Evolutionary conservation across 23 tunicate genomes (phyloP).

Genomic region (Trididemnum clinides): DNA sequence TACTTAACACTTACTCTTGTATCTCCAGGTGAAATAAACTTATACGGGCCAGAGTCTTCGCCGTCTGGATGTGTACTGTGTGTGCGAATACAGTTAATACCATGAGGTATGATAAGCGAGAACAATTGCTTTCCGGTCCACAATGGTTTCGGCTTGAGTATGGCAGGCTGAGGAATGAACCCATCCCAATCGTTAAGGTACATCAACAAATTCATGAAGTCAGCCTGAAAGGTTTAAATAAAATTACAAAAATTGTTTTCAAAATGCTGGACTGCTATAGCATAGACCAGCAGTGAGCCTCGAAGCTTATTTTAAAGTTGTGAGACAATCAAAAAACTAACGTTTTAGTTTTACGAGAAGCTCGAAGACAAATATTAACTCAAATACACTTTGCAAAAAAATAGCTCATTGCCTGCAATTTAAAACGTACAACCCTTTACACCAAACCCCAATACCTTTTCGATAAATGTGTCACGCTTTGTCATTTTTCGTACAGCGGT

Average conservation of each 20-base stretch:
- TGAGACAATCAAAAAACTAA: too few species aligned
- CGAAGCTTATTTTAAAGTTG: too few species aligned
- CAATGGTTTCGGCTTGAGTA: conserved; percentile 97
- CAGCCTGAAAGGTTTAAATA: conserved; percentile 60
- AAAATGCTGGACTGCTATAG: too few species aligned
- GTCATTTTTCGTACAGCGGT: conserved; percentile 99
- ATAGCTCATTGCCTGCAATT: too few species aligned
- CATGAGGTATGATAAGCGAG: conserved; percentile 93
- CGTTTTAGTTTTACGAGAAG: too few species aligned
- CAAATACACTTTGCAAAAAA: too few species aligned
- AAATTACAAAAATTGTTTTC: too few species aligned
- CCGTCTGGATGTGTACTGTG: conserved; percentile 99
- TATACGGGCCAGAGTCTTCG: conserved; percentile 96
- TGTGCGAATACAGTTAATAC: conserved; percentile 96
- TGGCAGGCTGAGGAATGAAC: conserved; percentile 91
- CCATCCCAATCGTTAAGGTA: conserved; percentile 95
- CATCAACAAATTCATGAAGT: conserved; percentile 97
- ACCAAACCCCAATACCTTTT: too few species aligned
- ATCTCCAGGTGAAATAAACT: conserved; percentile 95
- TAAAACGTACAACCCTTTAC: too few species aligned
- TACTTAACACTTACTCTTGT: conserved; percentile 65
- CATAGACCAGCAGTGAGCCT: too few species aligned
- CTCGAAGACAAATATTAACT: too few species aligned
- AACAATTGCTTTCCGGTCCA: conserved; percentile 99
- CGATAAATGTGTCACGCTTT: conserved; percentile 93